Conservation (phyloP, 1,140 invertebrate species). For the Drosophila leontia region DNA sequence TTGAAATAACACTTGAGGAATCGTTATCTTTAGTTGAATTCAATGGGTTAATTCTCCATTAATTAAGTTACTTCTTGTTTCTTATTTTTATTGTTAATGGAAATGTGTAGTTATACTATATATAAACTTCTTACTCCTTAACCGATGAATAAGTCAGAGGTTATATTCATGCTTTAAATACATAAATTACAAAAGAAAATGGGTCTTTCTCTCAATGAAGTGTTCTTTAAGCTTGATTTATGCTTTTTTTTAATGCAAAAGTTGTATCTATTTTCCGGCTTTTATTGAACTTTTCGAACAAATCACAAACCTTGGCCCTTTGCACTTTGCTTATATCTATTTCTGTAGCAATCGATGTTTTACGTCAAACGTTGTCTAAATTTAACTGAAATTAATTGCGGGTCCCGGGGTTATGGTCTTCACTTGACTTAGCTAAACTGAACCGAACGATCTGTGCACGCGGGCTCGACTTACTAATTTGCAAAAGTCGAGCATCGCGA, state of each 20-base stretch:
- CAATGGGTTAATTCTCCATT: neutral
- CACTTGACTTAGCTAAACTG: slow-evolving; percentile 35
- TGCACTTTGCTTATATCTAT: slow-evolving; percentile 35
- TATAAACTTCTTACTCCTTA: no score
- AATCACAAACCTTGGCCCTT: neutral
- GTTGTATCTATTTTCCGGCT: neutral
- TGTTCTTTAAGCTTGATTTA: neutral
- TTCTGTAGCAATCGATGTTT: slow-evolving; percentile 61
- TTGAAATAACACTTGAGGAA: neutral
- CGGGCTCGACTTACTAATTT: slow-evolving; percentile 54
- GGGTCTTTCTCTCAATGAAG: neutral
- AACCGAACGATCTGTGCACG: slow-evolving; percentile 54
- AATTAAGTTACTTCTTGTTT: neutral
- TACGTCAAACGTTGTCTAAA: slow-evolving; percentile 59
- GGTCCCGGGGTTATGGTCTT: slow-evolving; percentile 17
- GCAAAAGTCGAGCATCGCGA: slow-evolving; percentile 27
- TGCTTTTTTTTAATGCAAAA: neutral
- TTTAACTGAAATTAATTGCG: slow-evolving; percentile 68
- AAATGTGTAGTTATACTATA: neutral
- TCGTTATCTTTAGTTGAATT: neutral
- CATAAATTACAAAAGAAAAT: no score
- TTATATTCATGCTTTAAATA: no score
- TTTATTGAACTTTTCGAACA: neutral
- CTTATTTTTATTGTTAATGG: neutral
- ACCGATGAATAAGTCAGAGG: no score